A percentile compares a stretch with the other conserved stretches of the same genome.
These are phyloP conservation scores for Periphyllus acericola DNA, from an alignment of 2,888 invertebrate species.

Conservation along the genomic window DNA sequence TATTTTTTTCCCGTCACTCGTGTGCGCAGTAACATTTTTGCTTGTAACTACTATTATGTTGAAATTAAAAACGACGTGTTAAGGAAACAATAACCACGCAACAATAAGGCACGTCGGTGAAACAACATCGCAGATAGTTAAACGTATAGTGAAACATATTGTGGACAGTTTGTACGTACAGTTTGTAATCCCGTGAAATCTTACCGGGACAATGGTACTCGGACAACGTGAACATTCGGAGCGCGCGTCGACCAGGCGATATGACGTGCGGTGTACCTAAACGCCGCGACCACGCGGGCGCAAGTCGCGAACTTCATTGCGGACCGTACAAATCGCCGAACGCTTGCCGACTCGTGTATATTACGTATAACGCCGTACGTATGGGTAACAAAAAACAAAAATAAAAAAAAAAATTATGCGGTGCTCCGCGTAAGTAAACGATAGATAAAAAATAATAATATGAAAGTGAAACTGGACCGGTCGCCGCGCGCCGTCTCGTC, in stretches of 20 bases:
- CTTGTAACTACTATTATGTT: neutral
- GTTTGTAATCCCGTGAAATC: neutral
- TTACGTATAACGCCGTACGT: neutral
- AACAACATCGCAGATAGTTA: neutral
- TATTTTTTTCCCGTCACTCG: neutral
- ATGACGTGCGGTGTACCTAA: neutral
- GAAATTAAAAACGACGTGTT: neutral
- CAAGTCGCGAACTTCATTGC: neutral
- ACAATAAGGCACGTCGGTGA: neutral
- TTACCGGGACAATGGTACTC: neutral
- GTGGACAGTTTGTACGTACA: neutral
- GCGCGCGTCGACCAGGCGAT: too few species aligned
- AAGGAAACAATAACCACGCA: neutral
- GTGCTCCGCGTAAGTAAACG: neutral
- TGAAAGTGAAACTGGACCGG: slow-evolving; percentile 54
- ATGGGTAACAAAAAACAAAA: neutral
- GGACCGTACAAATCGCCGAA: neutral
- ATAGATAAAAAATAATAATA: neutral
- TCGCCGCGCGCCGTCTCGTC: neutral
- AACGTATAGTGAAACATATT: too few species aligned
- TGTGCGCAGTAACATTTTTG: neutral
- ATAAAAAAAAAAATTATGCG: too few species aligned
- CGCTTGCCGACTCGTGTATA: neutral
- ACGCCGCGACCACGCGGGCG: neutral
- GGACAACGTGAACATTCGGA: neutral